A percentile compares a stretch with the other conserved stretches of the same genome.
These are phyloP conservation scores for Xylocopa sonorina DNA, from an alignment of 1,140 invertebrate species.

Conservation along the genomic window DNA sequence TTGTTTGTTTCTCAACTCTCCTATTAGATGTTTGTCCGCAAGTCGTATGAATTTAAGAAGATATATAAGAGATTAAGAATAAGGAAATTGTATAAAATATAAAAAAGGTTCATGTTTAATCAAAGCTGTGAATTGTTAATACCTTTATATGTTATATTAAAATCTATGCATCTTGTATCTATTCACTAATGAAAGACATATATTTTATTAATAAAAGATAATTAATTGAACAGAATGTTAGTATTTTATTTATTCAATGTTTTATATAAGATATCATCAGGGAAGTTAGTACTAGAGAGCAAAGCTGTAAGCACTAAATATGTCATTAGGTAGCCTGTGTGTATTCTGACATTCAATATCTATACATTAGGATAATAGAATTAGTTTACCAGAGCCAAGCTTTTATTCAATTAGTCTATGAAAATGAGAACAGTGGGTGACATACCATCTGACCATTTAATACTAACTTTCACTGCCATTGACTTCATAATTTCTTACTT, in stretches of 20 bases:
- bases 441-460: conserved; percentile 68
- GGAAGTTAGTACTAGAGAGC: conserved; percentile 14
- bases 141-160: background rate
- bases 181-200: background rate
- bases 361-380: conserved; percentile 74
- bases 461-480: conserved; percentile 79
- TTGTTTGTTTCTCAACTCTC: background rate
- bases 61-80: background rate
- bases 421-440: conserved; percentile 79
- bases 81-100: background rate
- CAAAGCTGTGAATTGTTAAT: too few relatives aligned
- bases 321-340: conserved; percentile 32
- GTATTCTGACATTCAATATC: conserved; percentile 46
- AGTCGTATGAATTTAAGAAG: conserved; percentile 1
- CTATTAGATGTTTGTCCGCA: background rate
- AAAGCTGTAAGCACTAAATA: conserved; percentile 30
- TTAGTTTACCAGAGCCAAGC: conserved; percentile 77
- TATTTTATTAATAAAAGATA: background rate
- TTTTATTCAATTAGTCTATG: conserved; percentile 77
- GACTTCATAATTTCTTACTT: conserved; percentile 61
- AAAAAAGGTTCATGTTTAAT: background rate
- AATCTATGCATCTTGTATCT: background rate
- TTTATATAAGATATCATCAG: conserved; percentile 27
- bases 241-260: background rate
- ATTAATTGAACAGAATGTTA: background rate